These are phyloP conservation scores for Sarcoramphus papa DNA, from an alignment of 2,797 vertebrate genomes.

Conservation along the genomic window DNA sequence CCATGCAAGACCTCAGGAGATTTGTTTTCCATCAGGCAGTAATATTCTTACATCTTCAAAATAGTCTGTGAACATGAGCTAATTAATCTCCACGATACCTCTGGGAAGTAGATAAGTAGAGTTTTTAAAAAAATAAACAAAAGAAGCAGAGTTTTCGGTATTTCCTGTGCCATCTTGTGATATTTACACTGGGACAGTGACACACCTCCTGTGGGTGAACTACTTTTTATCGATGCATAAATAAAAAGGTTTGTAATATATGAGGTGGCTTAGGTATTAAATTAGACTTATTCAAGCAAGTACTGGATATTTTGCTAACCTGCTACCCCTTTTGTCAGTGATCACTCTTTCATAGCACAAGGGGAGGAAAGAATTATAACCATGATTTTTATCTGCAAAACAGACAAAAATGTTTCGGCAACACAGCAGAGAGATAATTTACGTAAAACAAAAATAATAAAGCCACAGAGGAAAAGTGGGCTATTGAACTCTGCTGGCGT, in stretches of 20 bases:
- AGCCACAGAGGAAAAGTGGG: conserved; percentile 13
- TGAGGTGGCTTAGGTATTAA: background rate
- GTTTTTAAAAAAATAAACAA: background rate
- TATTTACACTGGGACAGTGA: background rate
- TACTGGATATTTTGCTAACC: background rate
- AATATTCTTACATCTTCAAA: background rate
- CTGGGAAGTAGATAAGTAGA: background rate
- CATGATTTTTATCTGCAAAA: conserved; percentile 1
- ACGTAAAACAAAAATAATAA: conserved; percentile 15
- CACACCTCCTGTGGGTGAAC: background rate
- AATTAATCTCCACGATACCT: background rate
- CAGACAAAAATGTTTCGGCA: background rate
- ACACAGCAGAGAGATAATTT: conserved; percentile 1
- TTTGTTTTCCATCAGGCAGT: background rate
- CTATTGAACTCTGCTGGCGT: conserved; percentile 4
- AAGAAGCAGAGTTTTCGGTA: background rate
- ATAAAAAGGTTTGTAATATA: background rate
- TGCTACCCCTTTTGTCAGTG: background rate
- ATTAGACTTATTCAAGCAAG: background rate
- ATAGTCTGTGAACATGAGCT: background rate
- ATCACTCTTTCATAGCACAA: background rate
- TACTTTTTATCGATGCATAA: background rate
- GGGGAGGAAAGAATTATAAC: background rate
- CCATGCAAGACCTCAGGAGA: background rate
- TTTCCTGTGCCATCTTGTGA: background rate